Conservation (phyloP, 1,140 invertebrate genomes). For the Phthorimaea operculella region DNA sequence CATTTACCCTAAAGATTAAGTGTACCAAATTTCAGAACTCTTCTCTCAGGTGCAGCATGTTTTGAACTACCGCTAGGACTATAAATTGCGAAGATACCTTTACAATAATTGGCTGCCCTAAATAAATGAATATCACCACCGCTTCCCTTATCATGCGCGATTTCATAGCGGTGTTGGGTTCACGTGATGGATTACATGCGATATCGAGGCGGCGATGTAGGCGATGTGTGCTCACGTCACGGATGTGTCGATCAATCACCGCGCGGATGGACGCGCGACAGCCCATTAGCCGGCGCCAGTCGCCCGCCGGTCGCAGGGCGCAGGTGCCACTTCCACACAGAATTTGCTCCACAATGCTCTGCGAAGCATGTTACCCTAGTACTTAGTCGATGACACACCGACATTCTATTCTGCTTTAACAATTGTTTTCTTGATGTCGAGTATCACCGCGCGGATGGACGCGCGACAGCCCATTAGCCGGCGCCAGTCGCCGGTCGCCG, state of each 20-base stretch:
- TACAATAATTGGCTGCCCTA: no score
- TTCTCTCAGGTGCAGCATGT: no score
- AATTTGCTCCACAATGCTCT: constrained; percentile 12
- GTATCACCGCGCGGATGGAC: constrained; percentile 56
- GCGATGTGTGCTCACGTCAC: constrained; percentile 39
- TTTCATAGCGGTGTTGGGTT: constrained; percentile 9
- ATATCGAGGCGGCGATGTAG: constrained; percentile 19
- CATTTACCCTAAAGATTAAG: no score
- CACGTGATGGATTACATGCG: constrained; percentile 44
- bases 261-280: constrained; percentile 51
- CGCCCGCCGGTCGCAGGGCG: constrained; percentile 20
- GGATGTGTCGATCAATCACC: constrained; percentile 58
- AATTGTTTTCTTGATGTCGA: no score
- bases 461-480: constrained; percentile 55
- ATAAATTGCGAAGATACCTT: no score
- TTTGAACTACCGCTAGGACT: no score
- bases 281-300: constrained; percentile 44
- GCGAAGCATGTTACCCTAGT: constrained; percentile 15
- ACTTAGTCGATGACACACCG: no score
- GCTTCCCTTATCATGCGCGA: no score
- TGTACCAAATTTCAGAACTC: no score
- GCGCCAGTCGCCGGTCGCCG: constrained; percentile 22
- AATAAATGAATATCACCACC: no score
- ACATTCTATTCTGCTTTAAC: no score
- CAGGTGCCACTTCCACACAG: constrained; percentile 30